Conservation (phyloP, 2,797 vertebrate species). For the Dipus sagitta region DNA sequence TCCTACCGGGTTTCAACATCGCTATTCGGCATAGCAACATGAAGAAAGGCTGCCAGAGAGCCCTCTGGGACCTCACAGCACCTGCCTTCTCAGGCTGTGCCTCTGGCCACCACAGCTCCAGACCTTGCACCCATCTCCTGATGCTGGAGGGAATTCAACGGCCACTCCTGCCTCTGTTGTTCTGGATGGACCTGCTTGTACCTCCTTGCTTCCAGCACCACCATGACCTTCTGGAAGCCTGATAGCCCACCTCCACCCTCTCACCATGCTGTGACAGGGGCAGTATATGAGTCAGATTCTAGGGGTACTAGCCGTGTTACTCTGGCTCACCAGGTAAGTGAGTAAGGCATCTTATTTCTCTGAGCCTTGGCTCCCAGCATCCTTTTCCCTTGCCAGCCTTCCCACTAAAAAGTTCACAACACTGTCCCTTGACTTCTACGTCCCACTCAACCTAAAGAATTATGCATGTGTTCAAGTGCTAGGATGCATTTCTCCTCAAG, state of each 20-base stretch:
- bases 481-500: background rate
- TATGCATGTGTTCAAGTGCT: background rate
- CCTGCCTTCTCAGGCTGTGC: no score
- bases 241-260: background rate
- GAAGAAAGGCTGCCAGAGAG: background rate
- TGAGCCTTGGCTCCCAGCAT: background rate
- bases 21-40: background rate
- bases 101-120: background rate
- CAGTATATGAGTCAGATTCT: no score
- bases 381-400: background rate
- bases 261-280: background rate
- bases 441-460: background rate
- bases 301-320: background rate
- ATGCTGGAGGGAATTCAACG: background rate
- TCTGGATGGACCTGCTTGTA: background rate
- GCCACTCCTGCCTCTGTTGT: fast-evolving
- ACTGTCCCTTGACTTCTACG: background rate
- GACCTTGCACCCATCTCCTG: background rate
- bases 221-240: fast-evolving
- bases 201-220: background rate
- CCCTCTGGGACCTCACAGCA: background rate
- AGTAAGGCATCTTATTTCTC: background rate
- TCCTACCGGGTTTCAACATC: background rate
- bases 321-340: background rate
- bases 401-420: background rate